phyloP scores from a whole-genome alignment of 2,797 vertebrate species.

The Scolopax rusticola region DNA sequence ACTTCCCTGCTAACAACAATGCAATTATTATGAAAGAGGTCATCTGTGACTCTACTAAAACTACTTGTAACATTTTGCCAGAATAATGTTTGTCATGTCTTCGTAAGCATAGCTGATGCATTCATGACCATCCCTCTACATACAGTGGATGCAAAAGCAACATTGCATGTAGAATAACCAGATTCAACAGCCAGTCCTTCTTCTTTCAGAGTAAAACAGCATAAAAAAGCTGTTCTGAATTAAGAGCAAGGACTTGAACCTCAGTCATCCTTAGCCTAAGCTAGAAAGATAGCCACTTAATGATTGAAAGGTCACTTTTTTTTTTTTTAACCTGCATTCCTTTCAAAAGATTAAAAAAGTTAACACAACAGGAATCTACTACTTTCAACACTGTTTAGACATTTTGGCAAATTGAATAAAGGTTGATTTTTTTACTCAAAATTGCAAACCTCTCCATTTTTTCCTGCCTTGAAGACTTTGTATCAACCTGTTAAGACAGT shows the following conservation, averaged over 20 bases:
- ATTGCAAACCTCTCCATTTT: not conserved
- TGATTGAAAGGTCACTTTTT: not conserved
- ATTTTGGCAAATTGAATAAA: not conserved
- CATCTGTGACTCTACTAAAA: not conserved
- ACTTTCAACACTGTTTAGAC: not conserved
- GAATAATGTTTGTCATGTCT: not conserved
- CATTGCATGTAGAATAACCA: not conserved
- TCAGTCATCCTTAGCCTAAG: not conserved
- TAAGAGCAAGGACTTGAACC: not conserved
- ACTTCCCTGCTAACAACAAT: not conserved
- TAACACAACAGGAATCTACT: not conserved
- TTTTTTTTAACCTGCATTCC: not conserved
- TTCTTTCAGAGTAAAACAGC: not conserved
- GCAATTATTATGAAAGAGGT: not conserved
- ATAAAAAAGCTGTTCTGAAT: not conserved
- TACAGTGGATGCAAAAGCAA: not conserved
- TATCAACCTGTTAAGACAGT: not conserved
- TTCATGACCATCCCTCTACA: not conserved
- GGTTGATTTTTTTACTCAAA: not conserved
- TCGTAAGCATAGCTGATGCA: not conserved
- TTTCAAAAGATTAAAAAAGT: not conserved
- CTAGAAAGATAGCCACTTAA: not conserved
- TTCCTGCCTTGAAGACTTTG: not conserved
- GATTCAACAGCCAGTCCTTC: not conserved
- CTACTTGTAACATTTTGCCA: not conserved